Evolutionary conservation across 1,140 invertebrate species (phyloP), one percentile per base, ranked within the genome.

Genomic region (Leptonema lineaticorne): DNA sequence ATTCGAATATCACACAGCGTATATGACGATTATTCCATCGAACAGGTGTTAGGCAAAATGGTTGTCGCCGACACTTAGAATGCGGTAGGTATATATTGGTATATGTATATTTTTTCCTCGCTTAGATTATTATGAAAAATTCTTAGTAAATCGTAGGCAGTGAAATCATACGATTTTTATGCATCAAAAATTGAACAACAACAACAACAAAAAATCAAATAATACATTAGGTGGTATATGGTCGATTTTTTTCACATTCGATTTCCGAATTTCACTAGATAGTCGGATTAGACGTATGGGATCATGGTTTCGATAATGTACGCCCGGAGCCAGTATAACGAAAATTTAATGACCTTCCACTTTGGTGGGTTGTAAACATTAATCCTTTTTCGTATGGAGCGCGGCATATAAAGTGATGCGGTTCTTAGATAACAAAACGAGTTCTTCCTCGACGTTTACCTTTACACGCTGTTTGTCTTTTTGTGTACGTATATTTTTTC

Each of bases 311-410:
- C 37, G 37, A 41, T n/a, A n/a, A 33, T 11, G 37, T 14, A 14
- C 37, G 37, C 37, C 37, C 8, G 24, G 2, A 24, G 24, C 24
- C 50, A 24, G n/a, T n/a, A n/a, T n/a, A 24, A 24, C 20, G 24
- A 24, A 53, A 53, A 53, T 53, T 53, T 53, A 53, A 53, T 22
- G 50, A 53, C 50, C 50, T 53, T 53, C 50, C 50, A 53, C 50
- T 53, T 53, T 53, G 50, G 24, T 53, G 18, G 50, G 50, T 53
- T 53, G 50, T 53, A 53, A 53, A 53, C 50, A 53, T 53, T 53
- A 53, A 53, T 53, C 50, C 50, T 53, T 53, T 53, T 53, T 53
- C 50, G 50, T 53, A 53, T 53, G 50, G 50, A 48, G 46, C 46
- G 16, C 46, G 16, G 46, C 46, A 22, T 53, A 53, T 53, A 53